Evolutionary conservation across 1,140 invertebrate genomes (phyloP), one percentile per base, ranked within the genome.

Genomic region (Diorhabda sublineata): DNA sequence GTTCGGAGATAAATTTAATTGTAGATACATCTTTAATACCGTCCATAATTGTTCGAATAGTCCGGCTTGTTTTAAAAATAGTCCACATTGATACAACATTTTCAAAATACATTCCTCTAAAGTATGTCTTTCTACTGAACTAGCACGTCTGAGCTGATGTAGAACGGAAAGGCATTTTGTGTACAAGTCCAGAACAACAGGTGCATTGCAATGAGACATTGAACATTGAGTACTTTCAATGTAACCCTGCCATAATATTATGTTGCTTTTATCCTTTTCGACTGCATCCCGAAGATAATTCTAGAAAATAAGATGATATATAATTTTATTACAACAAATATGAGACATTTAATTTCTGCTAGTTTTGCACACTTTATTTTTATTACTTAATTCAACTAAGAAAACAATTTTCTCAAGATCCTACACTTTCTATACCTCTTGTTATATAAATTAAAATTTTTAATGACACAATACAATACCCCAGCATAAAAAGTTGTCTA

Each of bases 1-100:
- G 0, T 73, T 67, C 5, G 73, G 73, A 1, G 79, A 77, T 4
- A 88, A 78, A 81, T 89, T 89, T 41, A 90, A 73, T 70, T 84
- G 85, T 3, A 90, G 73, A 73, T 87, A 86, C 61, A 88, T 75
- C 64, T 85, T 81, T 6, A 90, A 80, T 5, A 88, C 78, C 61
- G 86, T 86, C 83, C 87, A 88, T 76, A 90, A 84, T 73, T 87
- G 86, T 76, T 89, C 89, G 81, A 83, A 86, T 42, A 89, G 78
- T 3, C 87, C 87, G 61, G 86, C 83, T 76, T 91, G 89, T 44
- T 88, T 84, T n/a, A 91, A 74, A 76, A 90, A 90, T 41, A 86
- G 80, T 4, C 87, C 82, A 73, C 85, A 88, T 67, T 87, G 84
- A 71, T 86, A 84, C 43, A 89, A 80, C 68, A 89, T 81, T 61